phyloP scores from a whole-genome alignment of 2,888 invertebrate genomes.

The Coleophora deauratella region DNA sequence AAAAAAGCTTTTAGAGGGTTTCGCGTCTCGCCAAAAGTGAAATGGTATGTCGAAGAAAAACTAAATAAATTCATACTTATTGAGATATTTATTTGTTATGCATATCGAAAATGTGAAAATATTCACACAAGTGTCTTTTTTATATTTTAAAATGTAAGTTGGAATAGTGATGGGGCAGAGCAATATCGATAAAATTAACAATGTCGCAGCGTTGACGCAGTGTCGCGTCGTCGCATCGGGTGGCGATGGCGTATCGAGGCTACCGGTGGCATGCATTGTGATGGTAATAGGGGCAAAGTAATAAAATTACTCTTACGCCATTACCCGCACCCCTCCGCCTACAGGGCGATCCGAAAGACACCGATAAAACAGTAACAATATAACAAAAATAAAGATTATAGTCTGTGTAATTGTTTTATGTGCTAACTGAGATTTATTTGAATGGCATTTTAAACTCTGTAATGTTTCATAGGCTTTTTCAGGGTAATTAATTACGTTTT shows the following conservation, averaged over 20 bases:
- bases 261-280: conserved; percentile 67
- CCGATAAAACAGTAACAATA: conserved; percentile 54
- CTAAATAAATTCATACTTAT: background rate
- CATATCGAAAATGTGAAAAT: too few species aligned
- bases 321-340: conserved; percentile 61
- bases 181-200: conserved; percentile 18
- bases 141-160: too few species aligned
- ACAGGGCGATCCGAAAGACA: conserved; percentile 51
- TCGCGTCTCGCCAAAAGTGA: background rate
- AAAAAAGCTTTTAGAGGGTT: background rate
- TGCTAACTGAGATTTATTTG: conserved; percentile 37
- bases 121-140: too few species aligned
- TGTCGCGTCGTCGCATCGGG: conserved; percentile 23
- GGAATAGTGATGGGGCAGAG: conserved; percentile 9
- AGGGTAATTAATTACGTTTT: too few species aligned
- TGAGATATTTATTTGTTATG: too few species aligned
- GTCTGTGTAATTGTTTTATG: conserved; percentile 59
- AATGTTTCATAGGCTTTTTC: conserved; percentile 9
- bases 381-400: conserved; percentile 55
- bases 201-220: conserved; percentile 24
- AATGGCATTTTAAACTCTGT: conserved; percentile 17
- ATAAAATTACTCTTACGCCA: conserved; percentile 74
- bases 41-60: background rate
- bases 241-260: conserved; percentile 51
- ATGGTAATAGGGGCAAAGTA: conserved; percentile 74